A percentile compares a stretch with the other conserved stretches of the same genome.
Conservation (phyloP, 2,797 vertebrate genomes). For the Enteromius mattozi region DNA sequence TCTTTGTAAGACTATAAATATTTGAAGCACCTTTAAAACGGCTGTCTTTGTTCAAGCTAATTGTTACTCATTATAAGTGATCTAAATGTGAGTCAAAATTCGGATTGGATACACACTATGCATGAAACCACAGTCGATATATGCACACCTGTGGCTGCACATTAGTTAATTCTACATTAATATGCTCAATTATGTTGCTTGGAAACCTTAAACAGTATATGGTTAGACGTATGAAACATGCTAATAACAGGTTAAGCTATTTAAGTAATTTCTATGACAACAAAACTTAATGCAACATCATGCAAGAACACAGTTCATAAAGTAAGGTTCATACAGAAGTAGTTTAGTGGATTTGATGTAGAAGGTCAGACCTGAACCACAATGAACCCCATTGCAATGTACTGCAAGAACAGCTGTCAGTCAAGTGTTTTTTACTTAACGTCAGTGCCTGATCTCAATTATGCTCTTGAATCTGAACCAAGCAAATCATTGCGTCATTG, state of each 20-base stretch:
- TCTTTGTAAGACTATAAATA: not conserved
- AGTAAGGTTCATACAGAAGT: not conserved
- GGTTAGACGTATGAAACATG: not conserved
- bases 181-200: not conserved
- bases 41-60: constrained; percentile 21
- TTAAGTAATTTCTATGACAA: not conserved
- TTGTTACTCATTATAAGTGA: constrained; percentile 5
- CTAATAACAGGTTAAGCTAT: not conserved
- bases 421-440: not conserved
- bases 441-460: not conserved
- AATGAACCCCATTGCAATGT: not conserved
- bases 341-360: not conserved
- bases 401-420: not conserved
- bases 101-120: not conserved
- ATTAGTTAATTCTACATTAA: not conserved
- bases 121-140: not conserved
- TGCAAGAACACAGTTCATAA: not conserved
- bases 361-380: not conserved
- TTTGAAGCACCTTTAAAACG: constrained; percentile 24
- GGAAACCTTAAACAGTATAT: not conserved
- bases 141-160: not conserved
- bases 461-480: not conserved
- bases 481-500: not conserved
- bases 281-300: not conserved
- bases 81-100: not conserved